phyloP scores from a whole-genome alignment of 2,797 vertebrate genomes.

The Diglossa cyanea region DNA sequence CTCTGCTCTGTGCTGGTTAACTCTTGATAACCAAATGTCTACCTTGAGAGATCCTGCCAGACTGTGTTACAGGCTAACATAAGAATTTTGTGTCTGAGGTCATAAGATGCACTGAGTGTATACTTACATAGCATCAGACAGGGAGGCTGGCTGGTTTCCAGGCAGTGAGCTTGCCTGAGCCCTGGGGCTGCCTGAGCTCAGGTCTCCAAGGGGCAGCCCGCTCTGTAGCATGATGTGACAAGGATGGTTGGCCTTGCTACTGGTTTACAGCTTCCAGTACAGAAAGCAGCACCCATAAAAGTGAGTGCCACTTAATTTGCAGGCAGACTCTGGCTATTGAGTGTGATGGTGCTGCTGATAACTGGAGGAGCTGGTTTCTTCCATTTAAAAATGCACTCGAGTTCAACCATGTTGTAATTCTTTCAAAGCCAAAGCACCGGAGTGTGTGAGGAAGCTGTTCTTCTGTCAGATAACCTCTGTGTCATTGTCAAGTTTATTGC shows the following conservation, averaged over 20 bases:
- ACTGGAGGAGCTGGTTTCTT: neutral
- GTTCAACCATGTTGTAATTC: neutral
- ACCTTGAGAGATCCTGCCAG: neutral
- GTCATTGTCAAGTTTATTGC: neutral
- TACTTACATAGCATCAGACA: neutral
- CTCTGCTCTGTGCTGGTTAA: constrained; percentile 1
- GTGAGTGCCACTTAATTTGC: neutral
- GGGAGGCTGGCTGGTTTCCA: neutral
- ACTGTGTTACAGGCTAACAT: neutral
- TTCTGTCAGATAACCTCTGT: neutral
- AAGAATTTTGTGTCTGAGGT: neutral
- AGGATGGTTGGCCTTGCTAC: neutral
- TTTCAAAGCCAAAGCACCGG: neutral
- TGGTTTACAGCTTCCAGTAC: neutral
- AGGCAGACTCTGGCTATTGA: neutral
- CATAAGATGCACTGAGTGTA: neutral
- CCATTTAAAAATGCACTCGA: neutral
- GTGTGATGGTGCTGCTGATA: neutral
- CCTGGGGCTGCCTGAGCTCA: neutral
- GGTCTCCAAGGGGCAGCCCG: neutral
- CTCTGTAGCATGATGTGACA: neutral
- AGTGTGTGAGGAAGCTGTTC: neutral
- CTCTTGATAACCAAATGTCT: constrained; percentile 17
- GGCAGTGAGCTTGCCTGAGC: neutral
- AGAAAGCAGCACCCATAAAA: neutral